Conservation (phyloP, 2,113 vertebrate genomes). For the Nibea coibor region DNA sequence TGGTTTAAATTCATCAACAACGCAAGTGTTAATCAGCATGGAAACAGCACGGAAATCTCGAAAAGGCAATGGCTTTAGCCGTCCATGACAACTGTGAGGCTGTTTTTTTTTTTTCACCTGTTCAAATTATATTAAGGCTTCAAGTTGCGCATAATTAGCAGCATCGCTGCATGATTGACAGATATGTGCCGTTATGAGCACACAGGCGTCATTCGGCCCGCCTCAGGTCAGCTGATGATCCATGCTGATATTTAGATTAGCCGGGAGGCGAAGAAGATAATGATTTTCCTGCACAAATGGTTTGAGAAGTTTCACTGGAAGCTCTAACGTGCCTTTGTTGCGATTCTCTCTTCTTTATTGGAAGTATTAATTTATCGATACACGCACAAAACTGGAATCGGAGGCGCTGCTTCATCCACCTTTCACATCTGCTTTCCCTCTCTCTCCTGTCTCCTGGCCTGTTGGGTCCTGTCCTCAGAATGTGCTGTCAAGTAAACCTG, state of each 20-base stretch:
- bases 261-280: no score
- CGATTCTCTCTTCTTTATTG: neutral
- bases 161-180: no score
- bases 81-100: no score
- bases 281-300: neutral
- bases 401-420: neutral
- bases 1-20: neutral
- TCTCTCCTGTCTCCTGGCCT: constrained; percentile 46
- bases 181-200: no score
- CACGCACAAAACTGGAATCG: neutral
- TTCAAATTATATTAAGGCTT: no score
- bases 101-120: no score
- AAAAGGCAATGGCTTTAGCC: no score
- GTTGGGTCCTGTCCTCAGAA: constrained; percentile 73
- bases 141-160: no score
- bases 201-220: no score
- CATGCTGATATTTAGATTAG: no score
- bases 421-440: constrained; percentile 32
- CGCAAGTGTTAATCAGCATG: neutral
- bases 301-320: neutral
- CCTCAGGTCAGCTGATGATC: no score
- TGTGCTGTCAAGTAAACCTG: constrained; percentile 58
- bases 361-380: neutral
- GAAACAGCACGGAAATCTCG: neutral
- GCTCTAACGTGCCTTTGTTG: neutral